Conservation (phyloP, 2,888 invertebrate genomes). For the Melanchra persicariae region DNA sequence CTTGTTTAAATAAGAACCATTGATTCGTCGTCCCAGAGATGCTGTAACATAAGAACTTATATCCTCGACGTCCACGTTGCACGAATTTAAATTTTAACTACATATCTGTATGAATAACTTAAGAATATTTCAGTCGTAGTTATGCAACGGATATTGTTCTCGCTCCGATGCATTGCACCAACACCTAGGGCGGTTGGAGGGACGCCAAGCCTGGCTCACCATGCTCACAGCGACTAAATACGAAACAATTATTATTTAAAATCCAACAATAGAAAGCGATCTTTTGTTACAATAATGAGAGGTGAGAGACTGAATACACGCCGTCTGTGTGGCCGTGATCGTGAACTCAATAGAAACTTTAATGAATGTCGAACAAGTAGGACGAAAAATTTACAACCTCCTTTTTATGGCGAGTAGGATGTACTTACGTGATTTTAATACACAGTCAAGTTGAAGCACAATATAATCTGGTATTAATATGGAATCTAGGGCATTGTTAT, state of each 20-base stretch:
- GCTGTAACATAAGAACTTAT: neutral
- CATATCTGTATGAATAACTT: slow-evolving; percentile 39
- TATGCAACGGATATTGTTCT: slow-evolving; percentile 50
- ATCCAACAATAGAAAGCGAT: slow-evolving; percentile 69
- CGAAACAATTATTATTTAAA: slow-evolving; percentile 68
- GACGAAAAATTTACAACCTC: slow-evolving; percentile 50
- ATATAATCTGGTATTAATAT: slow-evolving; percentile 24
- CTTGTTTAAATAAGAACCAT: neutral
- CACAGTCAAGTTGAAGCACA: slow-evolving; percentile 3
- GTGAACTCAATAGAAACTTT: slow-evolving; percentile 64
- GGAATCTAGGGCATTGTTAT: slow-evolving; percentile 37
- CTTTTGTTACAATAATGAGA: slow-evolving; percentile 70
- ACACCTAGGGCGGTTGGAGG: slow-evolving; percentile 67
- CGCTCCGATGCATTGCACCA: slow-evolving; percentile 61
- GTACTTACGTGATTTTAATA: slow-evolving; percentile 8
- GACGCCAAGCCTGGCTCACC: slow-evolving; percentile 68
- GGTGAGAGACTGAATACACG: slow-evolving; percentile 54
- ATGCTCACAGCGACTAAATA: slow-evolving; percentile 65
- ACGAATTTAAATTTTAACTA: slow-evolving; percentile 26
- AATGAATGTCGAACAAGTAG: slow-evolving; percentile 56
- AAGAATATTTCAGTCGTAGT: slow-evolving; percentile 35
- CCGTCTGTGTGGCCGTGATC: slow-evolving; percentile 62
- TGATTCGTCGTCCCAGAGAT: neutral
- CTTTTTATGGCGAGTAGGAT: slow-evolving; percentile 33
- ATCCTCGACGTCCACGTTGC: neutral